Evolutionary conservation across 1,140 invertebrate genomes (phyloP).

Genomic region (Drosophila serrata): DNA sequence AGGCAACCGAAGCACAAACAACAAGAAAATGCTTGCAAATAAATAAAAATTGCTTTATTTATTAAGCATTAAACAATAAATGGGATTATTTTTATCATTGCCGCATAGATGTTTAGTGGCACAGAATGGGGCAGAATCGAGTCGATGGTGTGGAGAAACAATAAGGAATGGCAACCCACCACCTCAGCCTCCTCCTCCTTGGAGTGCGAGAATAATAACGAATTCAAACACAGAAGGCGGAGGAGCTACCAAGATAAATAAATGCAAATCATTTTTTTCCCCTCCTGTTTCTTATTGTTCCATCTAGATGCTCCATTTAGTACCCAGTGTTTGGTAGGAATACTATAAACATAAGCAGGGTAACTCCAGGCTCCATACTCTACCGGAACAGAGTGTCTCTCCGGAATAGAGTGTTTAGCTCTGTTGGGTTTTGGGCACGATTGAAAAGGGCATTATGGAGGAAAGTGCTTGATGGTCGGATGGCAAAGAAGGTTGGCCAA

Average conservation of each 20-base stretch:
- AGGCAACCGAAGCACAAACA: constrained; percentile 32
- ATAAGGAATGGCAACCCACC: constrained; percentile 15
- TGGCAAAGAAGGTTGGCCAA: background rate
- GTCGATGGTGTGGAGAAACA: constrained; percentile 28
- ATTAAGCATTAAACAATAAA: constrained; percentile 84
- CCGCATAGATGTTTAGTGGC: constrained; percentile 53
- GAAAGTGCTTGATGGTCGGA: constrained; percentile 17
- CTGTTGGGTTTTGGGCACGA: constrained; percentile 20
- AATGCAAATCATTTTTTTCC: constrained; percentile 78
- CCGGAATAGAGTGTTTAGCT: constrained; percentile 38
- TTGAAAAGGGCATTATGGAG: constrained; percentile 50
- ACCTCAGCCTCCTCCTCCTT: background rate
- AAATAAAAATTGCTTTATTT: constrained; percentile 84
- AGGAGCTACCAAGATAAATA: constrained; percentile 65
- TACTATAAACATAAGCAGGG: background rate
- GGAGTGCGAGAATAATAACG: constrained; percentile 45
- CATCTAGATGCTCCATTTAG: background rate
- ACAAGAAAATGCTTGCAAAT: constrained; percentile 66
- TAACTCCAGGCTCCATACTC: background rate
- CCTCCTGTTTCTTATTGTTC: constrained; percentile 30
- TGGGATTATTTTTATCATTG: constrained; percentile 80
- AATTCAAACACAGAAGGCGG: constrained; percentile 35
- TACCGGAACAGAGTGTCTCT: constrained; percentile 6
- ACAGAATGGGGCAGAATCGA: background rate
- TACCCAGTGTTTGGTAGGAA: background rate